A percentile compares a stretch with the other conserved stretches of the same genome.
These are phyloP conservation scores for Arctia plantaginis DNA, from an alignment of 2,888 invertebrate species.

Conservation along the genomic window DNA sequence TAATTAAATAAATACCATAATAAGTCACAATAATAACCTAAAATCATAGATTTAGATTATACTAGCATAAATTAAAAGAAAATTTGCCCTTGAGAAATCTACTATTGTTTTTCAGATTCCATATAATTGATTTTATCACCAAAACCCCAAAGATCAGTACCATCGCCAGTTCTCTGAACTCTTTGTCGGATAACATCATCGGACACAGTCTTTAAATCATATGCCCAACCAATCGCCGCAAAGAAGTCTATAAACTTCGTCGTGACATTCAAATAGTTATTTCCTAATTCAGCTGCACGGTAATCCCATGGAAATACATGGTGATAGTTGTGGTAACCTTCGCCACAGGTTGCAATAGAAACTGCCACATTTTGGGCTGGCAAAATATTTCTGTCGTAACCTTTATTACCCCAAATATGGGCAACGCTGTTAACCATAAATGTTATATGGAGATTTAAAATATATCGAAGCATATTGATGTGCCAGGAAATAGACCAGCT, in stretches of 20 bases:
- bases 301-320: conserved; percentile 71
- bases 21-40: background rate
- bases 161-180: conserved; percentile 62
- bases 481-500: conserved; percentile 73
- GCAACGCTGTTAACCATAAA: conserved; percentile 90
- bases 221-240: conserved; percentile 68
- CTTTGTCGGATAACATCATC: conserved; percentile 52
- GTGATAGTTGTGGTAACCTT: conserved; percentile 72
- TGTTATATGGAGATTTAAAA: conserved; percentile 86
- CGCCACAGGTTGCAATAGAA: conserved; percentile 56
- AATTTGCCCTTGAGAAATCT: background rate
- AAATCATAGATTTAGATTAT: background rate
- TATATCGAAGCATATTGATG: conserved; percentile 83
- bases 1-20: background rate
- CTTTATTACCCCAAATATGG: conserved; percentile 81
- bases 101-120: background rate
- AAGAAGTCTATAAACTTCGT: conserved; percentile 67
- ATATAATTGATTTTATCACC: background rate
- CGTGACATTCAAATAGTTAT: conserved; percentile 60
- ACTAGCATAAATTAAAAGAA: background rate
- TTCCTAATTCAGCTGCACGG: conserved; percentile 65
- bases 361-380: conserved; percentile 57
- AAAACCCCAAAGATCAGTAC: conserved; percentile 57
- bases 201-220: conserved; percentile 62
- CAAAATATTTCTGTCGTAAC: conserved; percentile 73